Evolutionary conservation across 2,888 invertebrate species (phyloP), one percentile per base, ranked within the genome.

Genomic region (Dione vanillae): DNA sequence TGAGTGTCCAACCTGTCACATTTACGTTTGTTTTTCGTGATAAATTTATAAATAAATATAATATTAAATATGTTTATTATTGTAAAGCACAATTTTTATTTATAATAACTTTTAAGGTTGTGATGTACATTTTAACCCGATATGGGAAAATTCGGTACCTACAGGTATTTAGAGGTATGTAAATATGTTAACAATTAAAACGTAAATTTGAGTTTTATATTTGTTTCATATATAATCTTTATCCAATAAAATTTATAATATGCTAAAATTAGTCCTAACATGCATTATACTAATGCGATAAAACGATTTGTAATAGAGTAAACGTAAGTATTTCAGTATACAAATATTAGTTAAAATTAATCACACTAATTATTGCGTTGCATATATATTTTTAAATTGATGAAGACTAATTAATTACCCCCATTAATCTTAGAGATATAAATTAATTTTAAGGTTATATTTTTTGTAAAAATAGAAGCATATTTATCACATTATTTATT

Each of bases 131-230:
- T 84, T 83, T 86, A 85, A 80, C 79, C 80, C 84, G 86, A 78
- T 80, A 94, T 94, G 94, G 94, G 94, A 85, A 94, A 94, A 85
- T 94, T 92, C 90, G 91, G 87, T 82, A 92, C 91, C 76, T 94
- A 94, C 90, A 91, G 91, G 81, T 94, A 94, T 86, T 89, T 94
- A 89, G 93, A 92, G 92, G 94, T 94, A 76, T 81, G 89, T 78
- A 69, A 65, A 27, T 61, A 35, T 68, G 40, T 54, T 66, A 74
- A 65, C 47, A 41, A 27, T 27, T 49, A 27, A 1, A 35, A 20
- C 1, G 9, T 27, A 19, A 12, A 67, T 40, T 67, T 2, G 51
- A 40, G 37, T 35, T 47, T 0, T 3, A 0, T 0, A 11, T 45
- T 20, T 43, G 1, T 61, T 3, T 43, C 16, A 2, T 16, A 49